Base-by-base conservation (phyloP, 2,888 invertebrate genomes). In the Sphinx pinastri region DNA sequence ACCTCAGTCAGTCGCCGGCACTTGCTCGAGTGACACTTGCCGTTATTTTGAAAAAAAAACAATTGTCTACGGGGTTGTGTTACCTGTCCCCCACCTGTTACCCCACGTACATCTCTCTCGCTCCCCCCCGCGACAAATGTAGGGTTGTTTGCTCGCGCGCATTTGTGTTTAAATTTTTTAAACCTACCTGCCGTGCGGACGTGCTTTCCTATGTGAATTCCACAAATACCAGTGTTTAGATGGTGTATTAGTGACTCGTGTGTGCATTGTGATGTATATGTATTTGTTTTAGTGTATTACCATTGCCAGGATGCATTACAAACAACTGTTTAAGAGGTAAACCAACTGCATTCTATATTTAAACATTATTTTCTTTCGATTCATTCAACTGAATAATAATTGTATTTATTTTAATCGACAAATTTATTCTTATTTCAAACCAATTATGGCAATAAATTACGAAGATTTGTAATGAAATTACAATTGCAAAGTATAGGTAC, bases 281-380 rank as follows among this genome's bases (percentile, higher is more conserved):
- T 82, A 84, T 84, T 80, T 77, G 74, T 77, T 79, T 77, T 78
- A 72, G 73, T 78, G 76, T 70, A 8, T 38, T 38, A 71, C 72
- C 49, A 70, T 45, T 70, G 67, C 73, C 71, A 88, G 91, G 89
- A 94, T 94, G 94, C 93, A 94, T 87, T 94, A 93, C 77, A 94
- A 94, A 80, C 89, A 90, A 77, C 80, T 94, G 70, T 93, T 93
- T 77, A 92, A 90, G 83, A 93, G 94, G 94, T 93, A 71, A 66
- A 10, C 10, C 13, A 52, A 25, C 14, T 57, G n/a, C n/a, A 52
- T 68, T 59, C 13, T 51, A 38, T 38, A 31, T 69, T 59, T n/a
- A 47, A 58, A 25, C 19, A 5, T 59, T 0, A 12, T 69, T 11
- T 13, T 16, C 10, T 54, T 0, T 16, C 4, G 13, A 47, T 19